A percentile compares a stretch with the other conserved stretches of the same genome.
Conservation (phyloP, 2,113 vertebrate species). For the Alexandromys fortis region DNA sequence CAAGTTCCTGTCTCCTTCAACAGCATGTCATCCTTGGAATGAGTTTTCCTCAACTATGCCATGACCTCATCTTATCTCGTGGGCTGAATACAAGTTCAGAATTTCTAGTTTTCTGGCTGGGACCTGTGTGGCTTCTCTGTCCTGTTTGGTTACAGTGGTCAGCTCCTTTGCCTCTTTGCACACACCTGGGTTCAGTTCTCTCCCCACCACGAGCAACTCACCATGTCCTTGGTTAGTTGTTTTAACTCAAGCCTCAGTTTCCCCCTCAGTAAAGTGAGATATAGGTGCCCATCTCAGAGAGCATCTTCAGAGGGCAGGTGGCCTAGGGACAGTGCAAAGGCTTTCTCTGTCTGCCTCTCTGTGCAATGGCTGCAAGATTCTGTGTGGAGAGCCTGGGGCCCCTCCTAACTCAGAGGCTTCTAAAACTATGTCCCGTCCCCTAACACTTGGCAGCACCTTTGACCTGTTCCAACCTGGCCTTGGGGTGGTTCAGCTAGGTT, state of each 20-base stretch:
- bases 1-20: fast-evolving
- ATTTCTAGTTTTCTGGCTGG: background rate
- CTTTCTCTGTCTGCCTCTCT: background rate
- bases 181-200: background rate
- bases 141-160: background rate
- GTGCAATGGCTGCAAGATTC: background rate
- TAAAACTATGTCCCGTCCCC: background rate
- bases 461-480: background rate
- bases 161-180: background rate
- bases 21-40: background rate
- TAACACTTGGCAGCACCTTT: background rate
- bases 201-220: background rate
- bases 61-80: background rate
- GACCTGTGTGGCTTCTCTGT: background rate
- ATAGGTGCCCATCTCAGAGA: background rate
- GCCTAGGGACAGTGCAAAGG: background rate
- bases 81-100: background rate
- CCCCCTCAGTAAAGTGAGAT: background rate
- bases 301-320: background rate
- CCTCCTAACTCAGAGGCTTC: background rate
- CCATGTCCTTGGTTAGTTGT: background rate
- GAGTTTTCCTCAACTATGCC: background rate
- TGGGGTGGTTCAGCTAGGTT: background rate
- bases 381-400: background rate
- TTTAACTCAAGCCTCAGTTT: background rate